These are phyloP conservation scores for Mimumesa dahlbomi DNA, from an alignment of 2,888 invertebrate genomes.

Conservation along the genomic window DNA sequence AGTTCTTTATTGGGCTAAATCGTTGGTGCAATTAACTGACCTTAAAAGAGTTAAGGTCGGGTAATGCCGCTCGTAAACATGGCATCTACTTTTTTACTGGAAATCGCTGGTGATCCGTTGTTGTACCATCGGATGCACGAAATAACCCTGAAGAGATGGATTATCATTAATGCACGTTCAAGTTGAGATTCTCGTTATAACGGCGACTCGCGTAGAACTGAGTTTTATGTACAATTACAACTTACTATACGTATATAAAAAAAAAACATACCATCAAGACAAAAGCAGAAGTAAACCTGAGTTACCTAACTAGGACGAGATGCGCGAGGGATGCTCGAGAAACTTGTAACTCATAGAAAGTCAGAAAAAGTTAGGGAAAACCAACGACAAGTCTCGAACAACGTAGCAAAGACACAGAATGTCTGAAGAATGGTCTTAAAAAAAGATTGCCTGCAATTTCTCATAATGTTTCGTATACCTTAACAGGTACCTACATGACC, in stretches of 20 bases:
- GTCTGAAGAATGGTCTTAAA: no score
- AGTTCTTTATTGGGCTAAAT: conserved; percentile 33
- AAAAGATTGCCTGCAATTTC: no score
- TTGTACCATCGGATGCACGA: background rate
- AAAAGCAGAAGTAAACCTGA: no score
- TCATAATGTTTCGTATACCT: no score
- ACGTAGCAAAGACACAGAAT: background rate
- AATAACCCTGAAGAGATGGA: background rate
- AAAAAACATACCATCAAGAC: no score
- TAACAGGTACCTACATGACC: no score
- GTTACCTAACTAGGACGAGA: no score
- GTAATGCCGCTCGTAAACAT: conserved; percentile 20
- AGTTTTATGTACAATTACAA: no score
- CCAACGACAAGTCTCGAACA: background rate
- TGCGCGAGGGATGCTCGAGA: background rate
- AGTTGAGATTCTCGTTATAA: background rate
- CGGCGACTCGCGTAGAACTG: background rate
- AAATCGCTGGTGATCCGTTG: conserved; percentile 2
- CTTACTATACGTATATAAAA: no score
- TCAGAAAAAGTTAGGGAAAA: background rate
- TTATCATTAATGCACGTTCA: conserved; percentile 1
- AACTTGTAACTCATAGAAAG: background rate
- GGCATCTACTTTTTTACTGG: conserved; percentile 16
- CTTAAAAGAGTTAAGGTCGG: conserved; percentile 17
- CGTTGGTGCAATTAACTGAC: conserved; percentile 37